A percentile compares a stretch with the other conserved stretches of the same genome.
phyloP scores from a whole-genome alignment of 2,113 vertebrate species.

The Actenoides lindsayi region DNA sequence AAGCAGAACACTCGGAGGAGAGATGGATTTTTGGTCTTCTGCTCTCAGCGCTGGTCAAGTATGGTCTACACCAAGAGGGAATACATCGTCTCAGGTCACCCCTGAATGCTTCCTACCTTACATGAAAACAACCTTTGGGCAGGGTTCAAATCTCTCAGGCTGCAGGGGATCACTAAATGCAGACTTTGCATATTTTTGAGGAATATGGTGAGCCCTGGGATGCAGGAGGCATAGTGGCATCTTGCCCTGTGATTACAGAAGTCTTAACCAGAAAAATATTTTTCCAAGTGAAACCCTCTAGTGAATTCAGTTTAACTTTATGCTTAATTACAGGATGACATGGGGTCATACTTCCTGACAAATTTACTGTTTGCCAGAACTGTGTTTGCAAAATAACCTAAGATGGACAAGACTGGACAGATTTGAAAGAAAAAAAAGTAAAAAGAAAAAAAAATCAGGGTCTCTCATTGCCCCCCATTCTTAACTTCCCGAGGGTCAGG shows the following conservation, averaged over 20 bases:
- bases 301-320: neutral
- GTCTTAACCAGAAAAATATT: neutral
- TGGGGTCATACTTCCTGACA: neutral
- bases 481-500: neutral
- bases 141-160: neutral
- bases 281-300: neutral
- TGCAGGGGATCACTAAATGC: neutral
- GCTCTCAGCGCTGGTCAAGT: accelerated
- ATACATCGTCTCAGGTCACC: accelerated
- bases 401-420: neutral
- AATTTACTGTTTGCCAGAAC: neutral
- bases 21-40: neutral
- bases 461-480: neutral
- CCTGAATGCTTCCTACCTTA: neutral
- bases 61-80: accelerated
- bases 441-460: neutral
- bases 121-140: neutral
- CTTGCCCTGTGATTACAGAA: neutral
- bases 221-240: neutral
- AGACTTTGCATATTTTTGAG: neutral
- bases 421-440: neutral
- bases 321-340: neutral
- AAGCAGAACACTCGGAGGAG: neutral
- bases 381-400: neutral
- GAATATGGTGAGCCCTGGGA: neutral